Evolutionary conservation across 2,888 invertebrate species (phyloP).

Genomic region (Sympetrum striolatum): DNA sequence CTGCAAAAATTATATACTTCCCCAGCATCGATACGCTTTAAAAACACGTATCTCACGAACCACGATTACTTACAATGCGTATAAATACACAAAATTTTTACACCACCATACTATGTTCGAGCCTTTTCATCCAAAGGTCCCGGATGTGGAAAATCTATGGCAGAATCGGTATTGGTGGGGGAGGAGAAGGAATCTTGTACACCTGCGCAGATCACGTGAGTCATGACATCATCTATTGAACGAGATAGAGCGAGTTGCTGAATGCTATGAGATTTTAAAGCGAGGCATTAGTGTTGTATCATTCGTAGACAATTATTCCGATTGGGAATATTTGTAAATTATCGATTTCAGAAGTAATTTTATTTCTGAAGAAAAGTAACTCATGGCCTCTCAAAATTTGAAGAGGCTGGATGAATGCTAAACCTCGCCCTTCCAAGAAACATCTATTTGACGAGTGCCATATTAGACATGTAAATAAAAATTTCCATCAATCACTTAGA

Average conservation of each 20-base stretch:
- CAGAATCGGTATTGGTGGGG: conserved; percentile 34
- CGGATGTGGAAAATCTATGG: conserved; percentile 41
- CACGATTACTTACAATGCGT: not conserved
- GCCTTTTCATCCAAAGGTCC: conserved; percentile 8
- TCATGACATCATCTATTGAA: conserved; percentile 50
- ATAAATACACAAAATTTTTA: not conserved
- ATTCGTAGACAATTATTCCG: not conserved
- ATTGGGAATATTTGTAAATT: not conserved
- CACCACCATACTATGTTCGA: conserved; percentile 9
- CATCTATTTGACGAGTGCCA: conserved; percentile 2
- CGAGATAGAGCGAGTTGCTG: conserved; percentile 46
- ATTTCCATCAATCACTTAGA: too few species aligned
- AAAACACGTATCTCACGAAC: not conserved
- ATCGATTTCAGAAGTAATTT: not conserved
- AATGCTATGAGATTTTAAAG: not conserved
- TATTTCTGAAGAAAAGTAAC: too few species aligned
- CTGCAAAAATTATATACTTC: conserved; percentile 47
- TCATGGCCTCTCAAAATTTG: too few species aligned
- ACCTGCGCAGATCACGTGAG: conserved; percentile 50
- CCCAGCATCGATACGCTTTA: conserved; percentile 44
- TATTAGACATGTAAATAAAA: conserved; percentile 19
- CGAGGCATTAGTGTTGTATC: not conserved
- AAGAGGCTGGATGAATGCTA: not conserved
- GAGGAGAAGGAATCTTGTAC: conserved; percentile 46
- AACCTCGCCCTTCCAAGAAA: conserved; percentile 5